Conservation (phyloP, 2,797 vertebrate species). For the Zonotrichia albicollis region DNA sequence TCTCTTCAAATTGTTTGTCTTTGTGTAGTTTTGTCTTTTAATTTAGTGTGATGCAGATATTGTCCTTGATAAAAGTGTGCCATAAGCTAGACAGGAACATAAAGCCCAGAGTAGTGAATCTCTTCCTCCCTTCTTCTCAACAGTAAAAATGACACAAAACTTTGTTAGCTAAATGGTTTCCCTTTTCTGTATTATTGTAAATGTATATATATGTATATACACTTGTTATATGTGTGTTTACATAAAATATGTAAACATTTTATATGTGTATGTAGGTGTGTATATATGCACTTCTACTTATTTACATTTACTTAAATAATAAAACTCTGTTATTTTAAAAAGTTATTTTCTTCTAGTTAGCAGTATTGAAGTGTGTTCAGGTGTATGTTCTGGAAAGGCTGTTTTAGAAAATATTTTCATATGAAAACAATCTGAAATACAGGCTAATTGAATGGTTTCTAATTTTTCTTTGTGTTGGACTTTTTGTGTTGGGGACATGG, state of each 20-base stretch:
- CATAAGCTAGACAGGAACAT: background rate
- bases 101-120: background rate
- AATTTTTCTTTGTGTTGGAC: background rate
- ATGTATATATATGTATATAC: background rate
- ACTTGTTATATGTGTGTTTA: background rate
- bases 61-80: background rate
- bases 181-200: background rate
- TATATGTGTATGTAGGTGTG: rapidly evolving
- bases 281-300: background rate
- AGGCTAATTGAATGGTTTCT: background rate
- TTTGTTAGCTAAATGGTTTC: background rate
- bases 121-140: background rate
- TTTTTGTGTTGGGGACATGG: background rate
- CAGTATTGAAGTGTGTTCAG: background rate
- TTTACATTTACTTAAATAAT: background rate
- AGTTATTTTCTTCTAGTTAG: background rate
- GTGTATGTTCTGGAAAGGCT: background rate
- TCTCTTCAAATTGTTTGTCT: background rate
- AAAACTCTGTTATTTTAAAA: background rate
- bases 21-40: background rate
- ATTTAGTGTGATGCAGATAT: background rate
- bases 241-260: background rate
- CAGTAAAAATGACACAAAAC: background rate
- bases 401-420: background rate
- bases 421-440: background rate